Base-by-base conservation (phyloP, 2,888 invertebrate genomes). In the Silvanus unidentatus region DNA sequence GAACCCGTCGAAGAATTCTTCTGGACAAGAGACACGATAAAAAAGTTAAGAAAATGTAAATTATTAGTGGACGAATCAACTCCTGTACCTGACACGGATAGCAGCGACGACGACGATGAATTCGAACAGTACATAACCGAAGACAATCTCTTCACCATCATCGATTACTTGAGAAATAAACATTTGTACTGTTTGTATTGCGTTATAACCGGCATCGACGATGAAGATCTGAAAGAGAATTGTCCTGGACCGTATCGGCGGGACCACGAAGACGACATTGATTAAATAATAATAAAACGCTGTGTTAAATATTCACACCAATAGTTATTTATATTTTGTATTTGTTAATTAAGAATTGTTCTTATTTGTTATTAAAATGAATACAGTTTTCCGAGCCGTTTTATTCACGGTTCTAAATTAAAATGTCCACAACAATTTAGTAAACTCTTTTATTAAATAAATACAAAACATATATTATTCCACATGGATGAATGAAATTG, bases 181-280 rank as follows among this genome's bases (percentile, higher is more conserved):
- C 81, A 89, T 66, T 75, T 74, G 43, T 90, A 88, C 66, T 90
- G 90, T 63, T 77, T 86, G 41, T 90, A 88, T 84, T 90, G 90
- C 74, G 86, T 83, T 9, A 78, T 80, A 3, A 77, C 76, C 39
- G 88, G 78, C 66, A 74, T 80, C 46, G 80, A 82, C 70, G 69
- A 69, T 39, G 72, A 76, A 22, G 86, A 87, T 65, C 62, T 86
- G 48, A 63, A 66, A 37, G 66, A 70, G 9, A 78, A 77, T 60
- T 87, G 87, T 68, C 85, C 86, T 1, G 87, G 87, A 2, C 69
- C 69, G 12, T 76, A 76, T 36, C 74, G 81, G 60, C 77, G 77
- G 57, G 81, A 82, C 50, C 86, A 87, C 64, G 66, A 68, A 49
- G 63, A 65, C 49, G 63, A 62, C 35, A 52, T 54, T 39, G 54